A percentile compares a stretch with the other conserved stretches of the same genome.
These are phyloP conservation scores for Thymallus thymallus DNA, from an alignment of 2,113 vertebrate species.

Conservation along the genomic window DNA sequence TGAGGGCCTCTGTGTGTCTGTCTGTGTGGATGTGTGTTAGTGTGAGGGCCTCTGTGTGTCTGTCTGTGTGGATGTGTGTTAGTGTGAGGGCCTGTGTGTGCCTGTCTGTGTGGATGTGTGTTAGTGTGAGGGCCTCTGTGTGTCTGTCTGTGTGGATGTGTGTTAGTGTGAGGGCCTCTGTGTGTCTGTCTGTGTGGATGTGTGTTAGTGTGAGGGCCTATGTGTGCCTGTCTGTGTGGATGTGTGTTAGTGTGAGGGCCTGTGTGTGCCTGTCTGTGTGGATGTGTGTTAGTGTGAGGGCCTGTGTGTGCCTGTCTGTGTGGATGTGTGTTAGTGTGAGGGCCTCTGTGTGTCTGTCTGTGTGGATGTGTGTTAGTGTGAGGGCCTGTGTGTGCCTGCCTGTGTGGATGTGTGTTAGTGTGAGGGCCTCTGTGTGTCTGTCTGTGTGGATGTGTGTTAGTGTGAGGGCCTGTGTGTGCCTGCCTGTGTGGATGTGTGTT, in stretches of 20 bases:
- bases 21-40: conserved; percentile 8
- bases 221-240: conserved; percentile 43
- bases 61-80: conserved; percentile 51
- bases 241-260: too few relatives aligned
- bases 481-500: conserved; percentile 50
- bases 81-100: too few relatives aligned
- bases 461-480: conserved; percentile 20
- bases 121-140: conserved; percentile 10
- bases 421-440: too few relatives aligned
- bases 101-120: too few relatives aligned
- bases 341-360: too few relatives aligned
- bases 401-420: too few relatives aligned
- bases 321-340: too few relatives aligned
- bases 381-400: conserved; percentile 31
- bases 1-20: too few relatives aligned
- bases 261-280: too few relatives aligned
- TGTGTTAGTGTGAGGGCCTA: conserved; percentile 10
- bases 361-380: conserved; percentile 11
- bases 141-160: conserved; percentile 48
- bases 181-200: too few relatives aligned
- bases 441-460: conserved; percentile 8
- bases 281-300: conserved; percentile 12
- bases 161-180: too few relatives aligned
- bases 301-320: conserved; percentile 41
- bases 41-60: conserved; percentile 20